phyloP scores from a whole-genome alignment of 2,888 invertebrate genomes.

The Drosophila subquinaria region DNA sequence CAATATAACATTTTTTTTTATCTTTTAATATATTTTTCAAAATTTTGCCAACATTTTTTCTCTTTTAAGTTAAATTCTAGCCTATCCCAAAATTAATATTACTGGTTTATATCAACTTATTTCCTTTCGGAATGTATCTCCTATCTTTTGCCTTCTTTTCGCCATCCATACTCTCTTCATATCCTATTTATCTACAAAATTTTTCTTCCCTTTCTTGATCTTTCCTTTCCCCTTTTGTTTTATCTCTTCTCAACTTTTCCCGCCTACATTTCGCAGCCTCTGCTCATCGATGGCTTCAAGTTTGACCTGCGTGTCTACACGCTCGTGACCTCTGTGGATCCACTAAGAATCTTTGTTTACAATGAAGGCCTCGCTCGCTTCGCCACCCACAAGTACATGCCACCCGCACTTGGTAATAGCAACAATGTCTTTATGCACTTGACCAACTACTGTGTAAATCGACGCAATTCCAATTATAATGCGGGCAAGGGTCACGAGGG shows the following conservation, averaged over 20 bases:
- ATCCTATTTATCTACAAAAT: too few relatives aligned
- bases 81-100: too few relatives aligned
- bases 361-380: constrained; percentile 96
- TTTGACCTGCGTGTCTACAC: constrained; percentile 96
- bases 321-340: constrained; percentile 95
- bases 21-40: too few relatives aligned
- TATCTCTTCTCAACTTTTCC: not conserved
- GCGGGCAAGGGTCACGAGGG: constrained; percentile 90
- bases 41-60: too few relatives aligned
- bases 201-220: too few relatives aligned
- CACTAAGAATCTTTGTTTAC: constrained; percentile 94
- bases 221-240: not conserved
- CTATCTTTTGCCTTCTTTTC: too few relatives aligned
- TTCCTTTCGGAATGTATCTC: not conserved
- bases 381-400: constrained; percentile 94
- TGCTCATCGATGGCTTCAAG: constrained; percentile 95
- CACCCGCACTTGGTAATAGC: constrained; percentile 92
- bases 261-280: constrained; percentile 87
- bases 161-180: too few relatives aligned
- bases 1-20: too few relatives aligned
- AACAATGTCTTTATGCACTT: constrained; percentile 96
- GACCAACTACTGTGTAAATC: constrained; percentile 97
- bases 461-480: constrained; percentile 94
- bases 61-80: too few relatives aligned
- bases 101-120: too few relatives aligned